Evolutionary conservation across 2,113 vertebrate genomes (phyloP).

Genomic region (Zosterops pallidus): DNA sequence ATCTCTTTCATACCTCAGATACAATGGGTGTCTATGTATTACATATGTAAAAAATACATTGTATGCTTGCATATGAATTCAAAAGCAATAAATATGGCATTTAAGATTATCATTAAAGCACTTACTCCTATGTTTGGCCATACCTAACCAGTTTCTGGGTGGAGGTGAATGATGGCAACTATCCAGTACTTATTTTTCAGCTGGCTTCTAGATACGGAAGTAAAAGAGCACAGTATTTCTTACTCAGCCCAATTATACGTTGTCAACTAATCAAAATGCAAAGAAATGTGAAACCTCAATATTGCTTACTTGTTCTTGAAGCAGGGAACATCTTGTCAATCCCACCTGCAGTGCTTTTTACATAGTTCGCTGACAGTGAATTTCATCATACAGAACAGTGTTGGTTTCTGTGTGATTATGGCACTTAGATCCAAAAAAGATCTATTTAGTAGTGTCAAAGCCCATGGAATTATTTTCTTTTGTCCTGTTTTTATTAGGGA

Average conservation of each 20-base stretch:
- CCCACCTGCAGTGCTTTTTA: not conserved
- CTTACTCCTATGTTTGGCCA: not conserved
- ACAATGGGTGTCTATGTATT: rapidly evolving
- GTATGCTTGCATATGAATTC: not conserved
- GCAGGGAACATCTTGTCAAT: not conserved
- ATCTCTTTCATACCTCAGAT: rapidly evolving
- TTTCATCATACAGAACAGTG: not conserved
- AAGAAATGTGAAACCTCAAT: not conserved
- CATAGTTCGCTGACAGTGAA: not conserved
- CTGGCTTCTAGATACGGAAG: not conserved
- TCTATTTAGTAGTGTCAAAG: not conserved
- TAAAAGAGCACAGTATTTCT: not conserved
- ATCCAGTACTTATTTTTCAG: not conserved
- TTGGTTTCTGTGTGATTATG: not conserved
- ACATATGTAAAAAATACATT: not conserved
- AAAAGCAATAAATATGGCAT: not conserved
- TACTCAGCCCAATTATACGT: not conserved
- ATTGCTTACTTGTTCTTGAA: not conserved
- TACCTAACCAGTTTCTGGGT: not conserved
- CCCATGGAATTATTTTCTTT: not conserved
- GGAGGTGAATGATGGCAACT: not conserved
- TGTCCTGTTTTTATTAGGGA: not conserved
- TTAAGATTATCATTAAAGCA: not conserved
- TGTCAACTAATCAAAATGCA: not conserved
- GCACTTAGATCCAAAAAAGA: not conserved